phyloP scores from a whole-genome alignment of 2,888 invertebrate species.

The Hybos culiciformis region DNA sequence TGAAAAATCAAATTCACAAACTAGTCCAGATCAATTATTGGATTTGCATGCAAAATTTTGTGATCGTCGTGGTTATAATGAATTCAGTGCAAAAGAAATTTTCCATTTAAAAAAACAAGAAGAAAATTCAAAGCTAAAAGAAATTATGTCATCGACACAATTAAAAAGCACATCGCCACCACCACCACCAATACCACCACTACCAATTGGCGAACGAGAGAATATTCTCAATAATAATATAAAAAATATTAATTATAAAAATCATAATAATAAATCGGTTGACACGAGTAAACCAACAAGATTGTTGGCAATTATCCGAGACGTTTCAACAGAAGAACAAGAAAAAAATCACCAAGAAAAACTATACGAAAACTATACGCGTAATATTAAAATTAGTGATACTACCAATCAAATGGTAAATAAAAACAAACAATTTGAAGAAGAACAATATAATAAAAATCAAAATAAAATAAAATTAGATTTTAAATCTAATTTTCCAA shows the following conservation, averaged over 20 bases:
- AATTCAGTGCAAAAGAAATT: slow-evolving; percentile 29
- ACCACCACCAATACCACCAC: slow-evolving; percentile 25
- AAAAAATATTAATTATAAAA: too few species aligned
- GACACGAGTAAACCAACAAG: slow-evolving; percentile 38
- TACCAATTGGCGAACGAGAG: slow-evolving; percentile 16
- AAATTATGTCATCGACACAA: slow-evolving; percentile 7
- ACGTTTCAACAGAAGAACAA: slow-evolving; percentile 21
- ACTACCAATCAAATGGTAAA: too few species aligned
- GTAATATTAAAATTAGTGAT: too few species aligned
- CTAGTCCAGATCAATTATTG: slow-evolving; percentile 46
- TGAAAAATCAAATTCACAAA: slow-evolving; percentile 35
- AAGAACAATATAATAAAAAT: too few species aligned
- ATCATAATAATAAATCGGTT: neutral
- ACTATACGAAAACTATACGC: too few species aligned
- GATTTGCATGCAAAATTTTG: slow-evolving; percentile 57
- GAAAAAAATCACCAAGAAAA: too few species aligned
- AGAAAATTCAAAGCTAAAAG: slow-evolving; percentile 27
- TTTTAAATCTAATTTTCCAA: too few species aligned
- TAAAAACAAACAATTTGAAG: too few species aligned
- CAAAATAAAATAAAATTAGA: too few species aligned
- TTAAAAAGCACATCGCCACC: slow-evolving; percentile 27
- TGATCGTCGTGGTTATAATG: slow-evolving; percentile 47
- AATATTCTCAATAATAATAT: neutral
- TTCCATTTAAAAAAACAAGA: slow-evolving; percentile 22
- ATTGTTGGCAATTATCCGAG: slow-evolving; percentile 48